A percentile compares a stretch with the other conserved stretches of the same genome.
Conservation (phyloP, 2,113 vertebrate genomes). For the Oplegnathus fasciatus region DNA sequence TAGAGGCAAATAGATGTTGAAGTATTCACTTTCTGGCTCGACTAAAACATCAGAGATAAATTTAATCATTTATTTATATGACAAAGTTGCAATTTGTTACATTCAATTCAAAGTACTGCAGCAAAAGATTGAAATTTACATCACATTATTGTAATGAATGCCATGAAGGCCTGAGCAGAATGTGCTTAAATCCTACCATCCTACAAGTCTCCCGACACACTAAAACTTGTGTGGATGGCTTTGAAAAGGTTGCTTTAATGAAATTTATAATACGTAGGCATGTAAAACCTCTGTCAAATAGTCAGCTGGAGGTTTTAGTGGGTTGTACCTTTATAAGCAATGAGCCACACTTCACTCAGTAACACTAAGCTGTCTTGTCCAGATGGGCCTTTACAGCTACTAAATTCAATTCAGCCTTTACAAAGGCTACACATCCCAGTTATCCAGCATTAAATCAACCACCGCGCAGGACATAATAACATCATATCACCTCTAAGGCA, state of each 20-base stretch:
- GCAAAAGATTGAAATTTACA: constrained; percentile 1
- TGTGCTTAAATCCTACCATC: not conserved
- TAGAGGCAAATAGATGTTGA: not conserved
- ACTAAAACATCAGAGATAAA: not conserved
- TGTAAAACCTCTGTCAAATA: constrained; percentile 40
- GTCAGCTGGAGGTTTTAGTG: constrained; percentile 41
- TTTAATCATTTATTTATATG: not conserved
- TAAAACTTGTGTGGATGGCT: not conserved
- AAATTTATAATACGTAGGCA: constrained; percentile 18
- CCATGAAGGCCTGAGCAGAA: not conserved
- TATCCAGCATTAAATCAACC: constrained; percentile 52
- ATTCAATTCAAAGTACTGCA: not conserved
- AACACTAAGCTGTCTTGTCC: constrained; percentile 48
- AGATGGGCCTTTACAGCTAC: constrained; percentile 39
- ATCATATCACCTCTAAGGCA: constrained; percentile 53
- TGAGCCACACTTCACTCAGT: constrained; percentile 34
- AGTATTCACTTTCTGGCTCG: constrained; percentile 4
- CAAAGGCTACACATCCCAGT: constrained; percentile 20
- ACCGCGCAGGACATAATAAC: constrained; percentile 41
- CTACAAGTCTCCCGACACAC: not conserved
- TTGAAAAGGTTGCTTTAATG: constrained; percentile 35
- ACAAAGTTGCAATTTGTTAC: not conserved
- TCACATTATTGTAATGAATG: not conserved
- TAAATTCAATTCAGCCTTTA: constrained; percentile 51
- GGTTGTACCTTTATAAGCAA: constrained; percentile 23